Conservation (phyloP, 35 echinoderm and acorn worm species). For the Strongylocentrotus purpuratus region DNA sequence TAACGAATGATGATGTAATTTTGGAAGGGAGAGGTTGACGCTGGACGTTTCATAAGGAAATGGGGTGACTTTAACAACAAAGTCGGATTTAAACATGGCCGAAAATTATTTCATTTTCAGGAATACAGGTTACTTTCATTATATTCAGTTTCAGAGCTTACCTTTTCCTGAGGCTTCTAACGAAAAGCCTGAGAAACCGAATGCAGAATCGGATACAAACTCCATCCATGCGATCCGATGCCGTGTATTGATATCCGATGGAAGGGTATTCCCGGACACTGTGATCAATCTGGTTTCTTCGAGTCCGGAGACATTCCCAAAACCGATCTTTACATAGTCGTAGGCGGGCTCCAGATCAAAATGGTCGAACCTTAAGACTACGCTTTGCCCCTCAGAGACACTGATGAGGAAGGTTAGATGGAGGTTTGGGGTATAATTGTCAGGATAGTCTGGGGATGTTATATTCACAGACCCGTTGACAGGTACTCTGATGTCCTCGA, state of each 20-base stretch:
- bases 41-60: background rate
- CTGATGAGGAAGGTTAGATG: background rate
- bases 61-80: background rate
- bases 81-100: too few species aligned
- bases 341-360: conserved; percentile 25
- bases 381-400: background rate
- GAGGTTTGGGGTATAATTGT: background rate
- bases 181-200: background rate
- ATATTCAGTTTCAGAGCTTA: background rate
- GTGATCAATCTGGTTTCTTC: conserved; percentile 11
- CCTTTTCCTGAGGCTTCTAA: background rate
- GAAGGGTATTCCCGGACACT: background rate
- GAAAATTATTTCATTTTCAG: background rate
- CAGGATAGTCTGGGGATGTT: background rate
- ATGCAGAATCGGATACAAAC: conserved; percentile 5
- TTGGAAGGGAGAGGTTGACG: background rate
- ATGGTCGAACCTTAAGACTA: background rate
- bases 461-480: background rate
- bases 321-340: conserved; percentile 15
- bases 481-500: background rate
- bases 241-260: conserved; percentile 3
- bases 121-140: background rate
- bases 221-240: conserved; percentile 18
- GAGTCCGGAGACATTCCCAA: background rate
- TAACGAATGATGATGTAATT: background rate